phyloP scores from a whole-genome alignment of 2,888 invertebrate genomes.

The Drosophila glabriapex region DNA sequence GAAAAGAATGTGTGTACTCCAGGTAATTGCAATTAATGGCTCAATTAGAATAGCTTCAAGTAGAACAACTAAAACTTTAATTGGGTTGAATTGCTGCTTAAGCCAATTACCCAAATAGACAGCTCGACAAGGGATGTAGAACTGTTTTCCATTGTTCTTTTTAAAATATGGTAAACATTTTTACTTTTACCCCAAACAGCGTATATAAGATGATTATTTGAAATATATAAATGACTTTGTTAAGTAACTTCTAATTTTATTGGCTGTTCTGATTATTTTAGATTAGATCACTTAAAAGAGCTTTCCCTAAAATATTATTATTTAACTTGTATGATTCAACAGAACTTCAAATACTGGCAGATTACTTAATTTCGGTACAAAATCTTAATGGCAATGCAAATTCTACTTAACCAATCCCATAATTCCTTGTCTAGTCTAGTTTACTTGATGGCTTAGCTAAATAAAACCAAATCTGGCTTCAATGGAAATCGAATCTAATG shows the following conservation, averaged over 20 bases:
- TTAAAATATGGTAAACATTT: no score
- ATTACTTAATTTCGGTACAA: not conserved
- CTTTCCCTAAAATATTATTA: not conserved
- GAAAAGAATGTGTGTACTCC: not conserved
- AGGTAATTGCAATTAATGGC: slow-evolving; percentile 25
- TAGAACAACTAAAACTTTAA: not conserved
- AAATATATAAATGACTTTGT: no score
- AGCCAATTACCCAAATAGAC: not conserved
- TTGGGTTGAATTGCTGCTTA: not conserved
- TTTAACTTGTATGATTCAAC: not conserved
- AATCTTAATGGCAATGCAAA: not conserved
- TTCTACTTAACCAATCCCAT: no score
- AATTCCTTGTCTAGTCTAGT: not conserved
- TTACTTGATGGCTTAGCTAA: not conserved
- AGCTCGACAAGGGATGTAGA: not conserved
- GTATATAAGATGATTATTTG: no score
- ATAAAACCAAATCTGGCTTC: not conserved
- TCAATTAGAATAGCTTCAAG: slow-evolving; percentile 22
- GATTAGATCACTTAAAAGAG: not conserved
- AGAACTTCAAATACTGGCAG: rapidly evolving
- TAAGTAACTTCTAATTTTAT: no score
- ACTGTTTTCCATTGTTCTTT: not conserved
- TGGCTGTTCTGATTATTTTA: not conserved
- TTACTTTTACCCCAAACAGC: no score
- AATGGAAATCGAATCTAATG: not conserved